Percentiles rank a stretch among this genome's conserved stretches.
These are phyloP conservation scores for Florisuga fusca DNA, from an alignment of 2,797 vertebrate species.

Conservation along the genomic window DNA sequence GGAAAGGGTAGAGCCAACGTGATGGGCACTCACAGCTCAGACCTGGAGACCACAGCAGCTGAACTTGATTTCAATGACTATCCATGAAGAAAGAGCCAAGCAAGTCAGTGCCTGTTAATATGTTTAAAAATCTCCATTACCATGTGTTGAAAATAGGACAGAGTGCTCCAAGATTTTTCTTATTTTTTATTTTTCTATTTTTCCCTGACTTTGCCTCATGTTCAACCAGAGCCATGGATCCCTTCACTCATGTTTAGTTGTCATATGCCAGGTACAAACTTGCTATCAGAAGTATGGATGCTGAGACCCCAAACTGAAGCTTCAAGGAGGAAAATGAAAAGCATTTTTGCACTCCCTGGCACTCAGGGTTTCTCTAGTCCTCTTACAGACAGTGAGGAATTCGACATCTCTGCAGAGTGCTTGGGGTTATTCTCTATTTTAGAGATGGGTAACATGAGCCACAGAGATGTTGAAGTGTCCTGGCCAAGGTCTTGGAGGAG, in stretches of 20 bases:
- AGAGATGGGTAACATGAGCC: background rate
- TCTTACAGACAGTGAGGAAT: background rate
- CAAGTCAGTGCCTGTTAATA: background rate
- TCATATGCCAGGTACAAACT: background rate
- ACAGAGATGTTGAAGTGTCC: background rate
- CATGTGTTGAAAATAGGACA: background rate
- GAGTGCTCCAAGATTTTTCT: background rate
- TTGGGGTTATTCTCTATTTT: background rate
- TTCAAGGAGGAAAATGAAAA: background rate
- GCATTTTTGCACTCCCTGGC: background rate
- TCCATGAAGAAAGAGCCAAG: background rate
- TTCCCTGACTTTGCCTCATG: background rate
- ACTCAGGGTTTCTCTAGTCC: background rate
- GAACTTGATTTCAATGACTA: background rate
- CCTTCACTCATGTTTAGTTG: background rate
- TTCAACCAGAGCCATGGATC: background rate
- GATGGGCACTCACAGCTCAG: background rate
- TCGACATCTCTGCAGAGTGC: background rate
- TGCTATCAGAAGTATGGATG: accelerated
- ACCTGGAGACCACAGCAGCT: background rate
- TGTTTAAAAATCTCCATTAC: background rate
- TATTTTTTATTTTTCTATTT: background rate
- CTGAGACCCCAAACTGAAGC: background rate
- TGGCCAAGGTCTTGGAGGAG: background rate
- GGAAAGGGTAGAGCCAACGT: background rate